Evolutionary conservation across 2,888 invertebrate species (phyloP), one percentile per base, ranked within the genome.

Genomic region (Pterostichus niger): DNA sequence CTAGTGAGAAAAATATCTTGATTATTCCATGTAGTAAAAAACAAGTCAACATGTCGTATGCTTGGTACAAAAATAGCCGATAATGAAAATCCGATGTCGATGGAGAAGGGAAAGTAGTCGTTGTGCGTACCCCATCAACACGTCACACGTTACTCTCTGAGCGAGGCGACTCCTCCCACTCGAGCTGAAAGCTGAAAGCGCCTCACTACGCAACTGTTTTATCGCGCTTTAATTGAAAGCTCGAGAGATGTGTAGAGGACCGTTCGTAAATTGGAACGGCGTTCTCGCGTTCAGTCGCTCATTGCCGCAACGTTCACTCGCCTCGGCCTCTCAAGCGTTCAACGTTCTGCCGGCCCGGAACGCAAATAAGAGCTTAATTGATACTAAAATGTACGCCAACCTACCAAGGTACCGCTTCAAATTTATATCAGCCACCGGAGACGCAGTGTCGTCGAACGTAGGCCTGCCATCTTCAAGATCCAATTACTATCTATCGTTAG

Each of bases 161-260:
- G 61, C 15, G 6, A n/a, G 35, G 68, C 59, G 17, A 17, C 64
- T 64, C 64, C 64, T 33, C 40, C 46, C 68, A 40, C 68, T 71
- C 44, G 17, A 17, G 64, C 35, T 71, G 75, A 35, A 35, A 40
- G 64, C 6, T 54, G 49, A 49, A 73, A 46, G 64, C 64, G 64
- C 68, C 44, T 71, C 68, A 71, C 52, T 56, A 56, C 15, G 82
- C 46, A 75, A 82, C 75, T 82, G 82, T 82, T 82, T 82, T 82
- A 82, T 82, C 46, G 82, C 49, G 82, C 75, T 82, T 82, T 82
- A 82, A 82, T 82, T 82, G 82, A 82, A 82, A 82, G 82, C 82
- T 75, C 61, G 76, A 76, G 82, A 59, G 68, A 73, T 81, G 71
- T 68, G 80, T 71, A 81, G 81, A 81, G 71, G 31, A 68, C 64